Percentiles rank a stretch among this genome's conserved stretches.
Conservation (phyloP, 2,113 vertebrate species). For the Brachionichthys hirsutus region DNA sequence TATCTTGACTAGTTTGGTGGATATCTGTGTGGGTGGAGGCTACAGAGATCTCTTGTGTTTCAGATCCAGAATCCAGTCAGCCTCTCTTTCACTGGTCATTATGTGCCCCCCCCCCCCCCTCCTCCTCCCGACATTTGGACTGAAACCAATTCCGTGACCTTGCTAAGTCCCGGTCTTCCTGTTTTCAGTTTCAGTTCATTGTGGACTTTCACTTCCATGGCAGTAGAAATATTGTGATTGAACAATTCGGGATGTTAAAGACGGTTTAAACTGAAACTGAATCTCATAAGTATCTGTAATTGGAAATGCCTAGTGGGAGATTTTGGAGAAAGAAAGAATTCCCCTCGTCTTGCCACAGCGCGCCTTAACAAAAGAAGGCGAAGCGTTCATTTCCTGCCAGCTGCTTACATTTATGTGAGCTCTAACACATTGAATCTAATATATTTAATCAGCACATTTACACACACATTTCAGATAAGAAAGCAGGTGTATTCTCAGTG, state of each 20-base stretch:
- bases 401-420: background rate
- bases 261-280: background rate
- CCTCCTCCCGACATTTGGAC: background rate
- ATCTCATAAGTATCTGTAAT: too few species aligned
- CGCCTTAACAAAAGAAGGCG: background rate
- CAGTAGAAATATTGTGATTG: background rate
- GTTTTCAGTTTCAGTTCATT: background rate
- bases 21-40: too few species aligned
- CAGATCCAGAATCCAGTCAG: background rate
- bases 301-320: background rate
- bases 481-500: background rate
- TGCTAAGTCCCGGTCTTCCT: background rate
- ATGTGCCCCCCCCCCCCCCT: too few species aligned
- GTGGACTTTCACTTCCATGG: conserved; percentile 41
- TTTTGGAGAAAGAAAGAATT: background rate
- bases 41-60: too few species aligned
- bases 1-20: background rate
- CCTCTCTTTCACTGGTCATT: background rate
- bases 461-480: background rate
- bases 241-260: background rate
- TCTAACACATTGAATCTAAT: background rate
- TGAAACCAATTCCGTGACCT: background rate
- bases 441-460: background rate
- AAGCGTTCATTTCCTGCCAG: background rate
- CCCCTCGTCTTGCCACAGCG: background rate